phyloP scores from a whole-genome alignment of 2,797 vertebrate genomes.

The Oryzias dopingdopingensis region DNA sequence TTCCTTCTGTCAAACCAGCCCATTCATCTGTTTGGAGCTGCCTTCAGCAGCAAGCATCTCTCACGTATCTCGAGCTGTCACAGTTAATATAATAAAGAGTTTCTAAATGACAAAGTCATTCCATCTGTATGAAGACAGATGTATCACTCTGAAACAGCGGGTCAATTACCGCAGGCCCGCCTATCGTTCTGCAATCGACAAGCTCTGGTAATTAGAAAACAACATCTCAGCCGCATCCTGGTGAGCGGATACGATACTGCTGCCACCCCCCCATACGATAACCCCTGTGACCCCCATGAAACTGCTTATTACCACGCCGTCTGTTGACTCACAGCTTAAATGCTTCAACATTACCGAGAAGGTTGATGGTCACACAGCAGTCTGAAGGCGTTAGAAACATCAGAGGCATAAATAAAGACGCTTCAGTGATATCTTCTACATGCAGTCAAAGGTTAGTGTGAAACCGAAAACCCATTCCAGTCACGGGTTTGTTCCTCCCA shows the following conservation, averaged over 20 bases:
- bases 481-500: too few relatives aligned
- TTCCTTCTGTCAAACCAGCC: constrained; percentile 6
- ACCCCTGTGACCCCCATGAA: constrained; percentile 39
- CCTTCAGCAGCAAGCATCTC: constrained; percentile 4
- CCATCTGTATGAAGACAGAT: constrained; percentile 68
- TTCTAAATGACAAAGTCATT: constrained; percentile 70
- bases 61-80: constrained; percentile 45
- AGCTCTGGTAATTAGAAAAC: constrained; percentile 60
- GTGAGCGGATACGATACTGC: constrained; percentile 26
- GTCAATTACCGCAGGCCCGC: constrained; percentile 66
- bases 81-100: constrained; percentile 57
- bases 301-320: constrained; percentile 25
- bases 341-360: neutral
- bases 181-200: constrained; percentile 62
- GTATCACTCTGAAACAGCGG: constrained; percentile 59
- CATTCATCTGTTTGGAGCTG: constrained; percentile 29
- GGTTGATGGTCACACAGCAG: too few relatives aligned
- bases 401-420: too few relatives aligned
- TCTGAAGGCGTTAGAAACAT: too few relatives aligned
- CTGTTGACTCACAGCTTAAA: constrained; percentile 1
- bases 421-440: too few relatives aligned
- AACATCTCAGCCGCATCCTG: constrained; percentile 48
- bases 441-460: too few relatives aligned
- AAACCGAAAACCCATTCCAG: too few relatives aligned
- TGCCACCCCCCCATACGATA: constrained; percentile 35